Base-by-base conservation (phyloP, 2,113 vertebrate genomes). In the Lota lota region DNA sequence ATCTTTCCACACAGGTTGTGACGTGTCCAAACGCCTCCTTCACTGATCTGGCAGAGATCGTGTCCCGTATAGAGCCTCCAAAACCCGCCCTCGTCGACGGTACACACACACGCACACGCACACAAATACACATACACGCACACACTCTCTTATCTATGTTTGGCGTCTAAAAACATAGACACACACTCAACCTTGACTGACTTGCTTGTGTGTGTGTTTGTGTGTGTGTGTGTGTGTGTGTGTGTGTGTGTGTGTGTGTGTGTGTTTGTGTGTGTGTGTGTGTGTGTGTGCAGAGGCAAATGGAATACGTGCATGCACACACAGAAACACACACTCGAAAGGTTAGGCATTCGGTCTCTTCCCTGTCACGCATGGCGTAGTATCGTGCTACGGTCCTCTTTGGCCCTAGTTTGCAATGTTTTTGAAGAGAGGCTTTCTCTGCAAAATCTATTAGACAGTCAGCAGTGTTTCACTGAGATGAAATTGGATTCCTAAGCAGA, bases 21-120 rank as follows among this genome's bases (percentile, higher is more conserved):
- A 94, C 93, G 4, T 97, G 93, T 85, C 95, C 97, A 64, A 99
- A 90, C 1, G 93, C 96, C 19, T 98, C 94, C 56, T 99, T 98
- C 85, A 99, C 95, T 0, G 97, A 98, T 86, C 91, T 99, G 69
- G 95, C 97, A 0, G 96, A 96, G 87, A 99, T 98, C 0, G 96
- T 98, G 72, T 98, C 97, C 3, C 91, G 95, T 20, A 98, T 98
- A 0, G 96, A 99, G 87, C 95, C 94, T 0, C 90, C 93, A 75
- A 95, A 95, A 69, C 87, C 74, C 17, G 75, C 90, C 0, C n/a
- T 90, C 0, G 91, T 93, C 1, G 93, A 96, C 0, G 97, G 97
- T 99, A 92, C 62, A 18, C 62, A 33, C 61, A 33, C 61, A 36
- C 61, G 33, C 61, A 33, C 61, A 63, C 61, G 14, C 61, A 62